phyloP scores from a whole-genome alignment of 2,797 vertebrate species.

The Borostomias antarcticus region DNA sequence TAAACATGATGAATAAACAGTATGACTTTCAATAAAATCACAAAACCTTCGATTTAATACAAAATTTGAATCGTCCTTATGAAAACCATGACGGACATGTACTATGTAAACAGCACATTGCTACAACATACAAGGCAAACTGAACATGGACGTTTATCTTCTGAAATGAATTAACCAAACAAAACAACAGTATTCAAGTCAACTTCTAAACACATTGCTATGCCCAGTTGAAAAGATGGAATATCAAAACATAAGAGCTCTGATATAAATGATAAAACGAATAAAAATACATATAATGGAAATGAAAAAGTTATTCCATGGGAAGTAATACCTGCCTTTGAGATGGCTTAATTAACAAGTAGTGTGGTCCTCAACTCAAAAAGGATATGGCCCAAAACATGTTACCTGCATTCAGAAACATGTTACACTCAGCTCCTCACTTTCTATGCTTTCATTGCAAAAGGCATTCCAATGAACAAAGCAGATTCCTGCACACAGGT shows the following conservation, averaged over 20 bases:
- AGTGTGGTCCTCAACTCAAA: background rate
- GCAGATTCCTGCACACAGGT: no score
- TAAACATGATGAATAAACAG: constrained; percentile 24
- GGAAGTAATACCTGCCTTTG: constrained; percentile 9
- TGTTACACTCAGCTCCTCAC: no score
- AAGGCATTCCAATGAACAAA: no score
- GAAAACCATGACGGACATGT: constrained; percentile 10
- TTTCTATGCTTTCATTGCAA: no score
- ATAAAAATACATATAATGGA: constrained; percentile 21
- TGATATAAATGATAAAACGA: background rate
- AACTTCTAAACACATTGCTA: background rate
- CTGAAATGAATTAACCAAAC: background rate
- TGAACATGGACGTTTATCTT: constrained; percentile 18
- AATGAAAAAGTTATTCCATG: constrained; percentile 16
- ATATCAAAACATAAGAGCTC: background rate
- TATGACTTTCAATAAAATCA: constrained; percentile 7
- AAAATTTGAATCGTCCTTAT: constrained; percentile 33
- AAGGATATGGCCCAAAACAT: background rate
- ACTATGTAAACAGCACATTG: constrained; percentile 43
- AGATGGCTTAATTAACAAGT: constrained; percentile 1
- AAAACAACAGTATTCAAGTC: background rate
- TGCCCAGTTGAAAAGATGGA: background rate
- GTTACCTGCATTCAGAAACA: no score
- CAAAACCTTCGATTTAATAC: constrained; percentile 6
- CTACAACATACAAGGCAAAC: constrained; percentile 51